Conservation (phyloP, 2,888 invertebrate species). For the Alloplasta piceator region DNA sequence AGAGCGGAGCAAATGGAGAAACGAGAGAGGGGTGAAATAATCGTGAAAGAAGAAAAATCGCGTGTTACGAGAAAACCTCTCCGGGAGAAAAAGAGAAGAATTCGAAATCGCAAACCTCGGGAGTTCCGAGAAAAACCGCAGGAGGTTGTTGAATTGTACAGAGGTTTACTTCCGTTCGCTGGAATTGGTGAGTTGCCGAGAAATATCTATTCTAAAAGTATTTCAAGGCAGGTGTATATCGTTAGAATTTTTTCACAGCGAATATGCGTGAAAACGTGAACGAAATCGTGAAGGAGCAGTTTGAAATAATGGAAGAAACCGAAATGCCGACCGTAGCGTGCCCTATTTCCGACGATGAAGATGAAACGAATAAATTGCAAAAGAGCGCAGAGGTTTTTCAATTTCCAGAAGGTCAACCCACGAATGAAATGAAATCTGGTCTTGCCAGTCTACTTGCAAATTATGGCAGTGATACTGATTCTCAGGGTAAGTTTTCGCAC, state of each 20-base stretch:
- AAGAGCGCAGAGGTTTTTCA: not conserved
- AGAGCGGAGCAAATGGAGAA: conserved; percentile 87
- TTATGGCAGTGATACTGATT: conserved; percentile 77
- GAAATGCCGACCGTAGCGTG: conserved; percentile 6
- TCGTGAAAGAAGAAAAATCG: conserved; percentile 79
- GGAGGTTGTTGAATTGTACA: conserved; percentile 68
- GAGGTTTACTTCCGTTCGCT: conserved; percentile 84
- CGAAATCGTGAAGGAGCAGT: not conserved
- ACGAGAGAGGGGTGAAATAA: conserved; percentile 90
- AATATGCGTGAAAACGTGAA: conserved; percentile 20
- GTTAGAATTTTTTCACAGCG: conserved; percentile 9
- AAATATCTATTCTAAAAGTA: not conserved
- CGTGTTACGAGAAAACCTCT: conserved; percentile 49
- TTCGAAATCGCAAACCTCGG: conserved; percentile 57
- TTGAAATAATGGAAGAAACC: conserved; percentile 3
- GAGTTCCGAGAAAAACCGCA: conserved; percentile 47
- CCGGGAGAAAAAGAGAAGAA: conserved; percentile 63
- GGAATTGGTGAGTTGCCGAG: conserved; percentile 82
- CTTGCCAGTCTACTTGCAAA: conserved; percentile 76
- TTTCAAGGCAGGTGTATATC: conserved; percentile 27
- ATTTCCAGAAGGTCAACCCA: not conserved
- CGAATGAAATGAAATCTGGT: conserved; percentile 7
- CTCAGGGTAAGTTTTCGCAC: conserved; percentile 69
- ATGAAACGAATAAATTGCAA: conserved; percentile 76
- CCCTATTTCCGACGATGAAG: conserved; percentile 82